A percentile compares a stretch with the other conserved stretches of the same genome.
phyloP scores from a whole-genome alignment of 1,140 invertebrate genomes.

The Zeugodacus cucurbitae region DNA sequence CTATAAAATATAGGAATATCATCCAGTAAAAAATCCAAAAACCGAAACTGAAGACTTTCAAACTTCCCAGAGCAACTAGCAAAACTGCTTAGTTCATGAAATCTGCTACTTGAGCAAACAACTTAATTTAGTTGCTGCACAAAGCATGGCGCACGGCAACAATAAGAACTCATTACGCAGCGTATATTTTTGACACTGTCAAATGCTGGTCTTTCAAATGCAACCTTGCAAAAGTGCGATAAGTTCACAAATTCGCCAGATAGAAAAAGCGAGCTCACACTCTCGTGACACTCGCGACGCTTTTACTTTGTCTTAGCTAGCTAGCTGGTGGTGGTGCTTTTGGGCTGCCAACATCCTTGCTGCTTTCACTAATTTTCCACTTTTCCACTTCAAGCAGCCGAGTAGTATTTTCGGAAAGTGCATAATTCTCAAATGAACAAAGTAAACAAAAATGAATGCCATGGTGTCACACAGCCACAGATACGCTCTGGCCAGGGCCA shows the following conservation, averaged over 20 bases:
- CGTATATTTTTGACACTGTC: neutral
- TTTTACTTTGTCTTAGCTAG: neutral
- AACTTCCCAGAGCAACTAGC: too few species aligned
- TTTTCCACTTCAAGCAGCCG: neutral
- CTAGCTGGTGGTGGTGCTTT: neutral
- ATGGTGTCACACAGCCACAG: neutral
- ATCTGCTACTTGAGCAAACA: neutral
- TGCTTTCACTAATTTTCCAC: neutral
- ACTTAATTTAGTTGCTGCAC: neutral
- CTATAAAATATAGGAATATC: too few species aligned
- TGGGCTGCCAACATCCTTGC: neutral
- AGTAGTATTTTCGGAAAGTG: neutral
- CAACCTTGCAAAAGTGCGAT: constrained; percentile 9
- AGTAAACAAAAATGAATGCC: neutral
- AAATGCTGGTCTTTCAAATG: neutral
- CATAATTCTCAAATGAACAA: neutral
- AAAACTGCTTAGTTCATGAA: neutral
- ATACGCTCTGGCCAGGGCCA: neutral
- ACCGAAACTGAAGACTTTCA: too few species aligned
- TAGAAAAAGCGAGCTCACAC: neutral
- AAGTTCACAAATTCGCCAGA: neutral
- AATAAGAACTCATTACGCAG: neutral
- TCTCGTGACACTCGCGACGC: neutral
- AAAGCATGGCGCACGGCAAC: neutral
- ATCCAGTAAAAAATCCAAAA: too few species aligned